A percentile compares a stretch with the other conserved stretches of the same genome.
Conservation (phyloP, 2,797 vertebrate genomes). For the Neoniphon sammara region DNA sequence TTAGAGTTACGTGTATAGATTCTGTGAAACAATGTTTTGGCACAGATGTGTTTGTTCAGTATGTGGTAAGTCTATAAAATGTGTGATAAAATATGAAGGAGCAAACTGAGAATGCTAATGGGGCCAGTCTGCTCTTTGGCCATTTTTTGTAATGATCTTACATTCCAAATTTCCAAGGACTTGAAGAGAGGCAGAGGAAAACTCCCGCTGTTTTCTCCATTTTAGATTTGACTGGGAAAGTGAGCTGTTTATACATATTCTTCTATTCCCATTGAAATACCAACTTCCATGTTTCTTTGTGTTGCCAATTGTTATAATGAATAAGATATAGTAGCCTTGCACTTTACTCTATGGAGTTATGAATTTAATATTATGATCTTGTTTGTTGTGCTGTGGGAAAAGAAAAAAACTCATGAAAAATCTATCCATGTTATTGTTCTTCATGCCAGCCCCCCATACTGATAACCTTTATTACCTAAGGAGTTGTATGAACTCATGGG, state of each 20-base stretch:
- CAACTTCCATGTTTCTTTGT: slow-evolving; percentile 46
- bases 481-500: not conserved
- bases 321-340: slow-evolving; percentile 75
- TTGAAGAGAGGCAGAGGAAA: slow-evolving; percentile 54
- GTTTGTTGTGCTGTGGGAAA: slow-evolving; percentile 69
- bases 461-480: slow-evolving; percentile 11
- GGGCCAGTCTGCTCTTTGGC: slow-evolving; percentile 42
- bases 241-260: slow-evolving; percentile 55
- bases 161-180: slow-evolving; percentile 76
- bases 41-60: slow-evolving; percentile 68
- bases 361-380: slow-evolving; percentile 66
- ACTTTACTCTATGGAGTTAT: slow-evolving; percentile 78
- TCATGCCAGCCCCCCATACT: slow-evolving; percentile 12
- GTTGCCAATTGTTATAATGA: slow-evolving; percentile 44
- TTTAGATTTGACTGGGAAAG: slow-evolving; percentile 58
- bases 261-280: slow-evolving; percentile 52
- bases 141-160: slow-evolving; percentile 62
- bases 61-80: slow-evolving; percentile 54
- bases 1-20: slow-evolving; percentile 52
- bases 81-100: slow-evolving; percentile 47
- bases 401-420: slow-evolving; percentile 16
- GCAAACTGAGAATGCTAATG: slow-evolving; percentile 17
- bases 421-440: slow-evolving; percentile 37
- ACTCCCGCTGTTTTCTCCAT: slow-evolving; percentile 50
- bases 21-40: slow-evolving; percentile 54